A percentile compares a stretch with the other conserved stretches of the same genome.
Evolutionary conservation across 30 jellyfish, hydroid and myxozoan genomes (phyloP).

Genomic region (Cassiopea xamachana): DNA sequence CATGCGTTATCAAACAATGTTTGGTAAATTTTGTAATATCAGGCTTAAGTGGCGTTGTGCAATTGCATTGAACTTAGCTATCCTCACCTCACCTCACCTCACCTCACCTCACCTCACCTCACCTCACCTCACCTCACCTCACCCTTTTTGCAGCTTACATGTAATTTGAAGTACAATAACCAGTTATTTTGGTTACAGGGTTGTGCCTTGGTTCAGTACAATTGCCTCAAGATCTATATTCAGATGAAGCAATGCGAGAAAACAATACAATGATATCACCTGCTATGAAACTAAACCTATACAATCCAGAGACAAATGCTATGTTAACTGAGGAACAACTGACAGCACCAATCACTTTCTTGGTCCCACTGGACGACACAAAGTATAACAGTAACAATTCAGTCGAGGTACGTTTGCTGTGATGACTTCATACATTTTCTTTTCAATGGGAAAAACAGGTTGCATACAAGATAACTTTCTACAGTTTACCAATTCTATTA

Average conservation of each 20-base stretch:
- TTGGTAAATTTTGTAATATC: no score
- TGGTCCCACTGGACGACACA: slow-evolving; percentile 47
- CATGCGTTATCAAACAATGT: no score
- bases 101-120: neutral
- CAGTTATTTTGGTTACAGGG: slow-evolving; percentile 19
- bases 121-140: no score
- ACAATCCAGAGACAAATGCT: slow-evolving; percentile 63
- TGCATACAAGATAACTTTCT: no score
- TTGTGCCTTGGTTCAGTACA: slow-evolving; percentile 79
- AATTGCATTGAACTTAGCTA: no score
- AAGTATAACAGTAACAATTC: slow-evolving; percentile 24
- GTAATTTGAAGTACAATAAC: neutral
- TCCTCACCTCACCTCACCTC: no score
- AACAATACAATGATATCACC: slow-evolving; percentile 44
- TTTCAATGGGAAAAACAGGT: no score
- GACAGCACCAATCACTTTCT: slow-evolving; percentile 51
- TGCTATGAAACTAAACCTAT: slow-evolving; percentile 40
- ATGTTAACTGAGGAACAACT: slow-evolving; percentile 27
- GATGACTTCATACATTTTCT: no score
- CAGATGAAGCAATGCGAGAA: slow-evolving; percentile 17
- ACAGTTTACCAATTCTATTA: no score
- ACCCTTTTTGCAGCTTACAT: neutral
- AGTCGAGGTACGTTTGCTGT: slow-evolving; percentile 11
- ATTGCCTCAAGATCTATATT: slow-evolving; percentile 65
- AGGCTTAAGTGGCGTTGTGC: no score